Percentiles rank a stretch among this genome's conserved stretches.
These are phyloP conservation scores for Nycticebus coucang DNA, from an alignment of 2,113 vertebrate genomes.

Conservation along the genomic window DNA sequence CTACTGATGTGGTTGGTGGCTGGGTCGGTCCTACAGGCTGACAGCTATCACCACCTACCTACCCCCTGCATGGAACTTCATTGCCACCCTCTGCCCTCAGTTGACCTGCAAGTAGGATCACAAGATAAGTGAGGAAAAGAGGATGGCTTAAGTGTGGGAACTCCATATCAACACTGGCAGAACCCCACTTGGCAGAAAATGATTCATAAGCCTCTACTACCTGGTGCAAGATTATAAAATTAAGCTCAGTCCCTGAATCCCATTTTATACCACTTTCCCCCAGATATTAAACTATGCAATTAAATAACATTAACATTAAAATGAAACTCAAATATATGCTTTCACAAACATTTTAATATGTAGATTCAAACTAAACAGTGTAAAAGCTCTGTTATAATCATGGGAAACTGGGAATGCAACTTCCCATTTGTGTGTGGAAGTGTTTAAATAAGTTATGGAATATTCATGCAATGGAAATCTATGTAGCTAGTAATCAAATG, in stretches of 20 bases:
- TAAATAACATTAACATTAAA: not conserved
- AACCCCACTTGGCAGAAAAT: not conserved
- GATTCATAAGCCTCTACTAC: not conserved
- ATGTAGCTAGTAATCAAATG: not conserved
- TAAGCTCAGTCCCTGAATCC: not conserved
- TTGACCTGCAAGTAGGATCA: not conserved
- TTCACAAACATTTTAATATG: slow-evolving; percentile 26
- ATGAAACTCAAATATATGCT: not conserved
- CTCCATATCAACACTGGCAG: not conserved
- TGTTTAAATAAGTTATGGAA: not conserved
- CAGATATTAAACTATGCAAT: not conserved
- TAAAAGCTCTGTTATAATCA: not conserved
- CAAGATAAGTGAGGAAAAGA: not conserved
- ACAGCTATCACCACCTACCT: not conserved
- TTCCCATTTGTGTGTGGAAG: not conserved
- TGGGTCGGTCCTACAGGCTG: not conserved
- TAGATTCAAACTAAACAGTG: not conserved
- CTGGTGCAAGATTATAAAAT: not conserved
- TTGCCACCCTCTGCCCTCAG: not conserved
- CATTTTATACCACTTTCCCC: not conserved
- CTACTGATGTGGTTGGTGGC: not conserved
- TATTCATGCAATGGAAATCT: not conserved
- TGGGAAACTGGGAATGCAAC: not conserved
- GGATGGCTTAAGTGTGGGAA: not conserved
- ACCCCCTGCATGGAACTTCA: not conserved